Evolutionary conservation across 2,888 invertebrate species (phyloP), one percentile per base, ranked within the genome.

Genomic region (Magallana nippona): DNA sequence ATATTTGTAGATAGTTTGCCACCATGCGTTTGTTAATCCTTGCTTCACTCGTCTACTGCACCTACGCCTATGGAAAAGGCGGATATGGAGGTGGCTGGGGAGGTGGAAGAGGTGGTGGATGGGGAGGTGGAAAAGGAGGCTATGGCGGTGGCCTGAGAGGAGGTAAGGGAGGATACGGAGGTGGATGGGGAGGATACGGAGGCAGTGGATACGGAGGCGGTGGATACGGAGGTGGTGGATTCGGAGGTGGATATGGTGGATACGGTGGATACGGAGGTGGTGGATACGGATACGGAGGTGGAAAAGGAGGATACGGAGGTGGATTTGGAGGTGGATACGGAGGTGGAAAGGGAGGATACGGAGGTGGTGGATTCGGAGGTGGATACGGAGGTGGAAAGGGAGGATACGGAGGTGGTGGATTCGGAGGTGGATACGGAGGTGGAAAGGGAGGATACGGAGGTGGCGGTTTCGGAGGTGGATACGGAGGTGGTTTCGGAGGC

Each of bases 351-450:
- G 71, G 71, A 13, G 77, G 82, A 71, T 78, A n/a, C 15, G 63
- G 27, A 22, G 63, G 44, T 44, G 44, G 60, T 13, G 44, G 55
- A 58, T 55, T 63, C 55, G 60, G 60, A n/a, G 60, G 44, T 10
- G 62, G 55, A 82, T 82, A 56, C 27, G 22, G 22, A 19, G 62
- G 62, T 63, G 63, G 11, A 78, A 78, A 15, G 82, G 82, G 58
- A 15, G 62, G 62, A n/a, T 17, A 56, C 13, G 44, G n/a, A n/a
- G 56, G 58, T 27, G n/a, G 80, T 2, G 27, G 27, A 27, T n/a
- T 27, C 22, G 22, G 22, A n/a, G 62, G 62, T 63, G 63, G 63
- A 63, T 63, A 27, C 13, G 63, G 82, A 17, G 78, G 57, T 27
- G 27, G 27, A 27, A 55, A 17, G 19, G 19, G 27, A 15, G 62